Percentiles rank a stretch among this genome's conserved stretches.
These are phyloP conservation scores for Macrotus californicus DNA, from an alignment of 2,113 vertebrate genomes.

Conservation along the genomic window DNA sequence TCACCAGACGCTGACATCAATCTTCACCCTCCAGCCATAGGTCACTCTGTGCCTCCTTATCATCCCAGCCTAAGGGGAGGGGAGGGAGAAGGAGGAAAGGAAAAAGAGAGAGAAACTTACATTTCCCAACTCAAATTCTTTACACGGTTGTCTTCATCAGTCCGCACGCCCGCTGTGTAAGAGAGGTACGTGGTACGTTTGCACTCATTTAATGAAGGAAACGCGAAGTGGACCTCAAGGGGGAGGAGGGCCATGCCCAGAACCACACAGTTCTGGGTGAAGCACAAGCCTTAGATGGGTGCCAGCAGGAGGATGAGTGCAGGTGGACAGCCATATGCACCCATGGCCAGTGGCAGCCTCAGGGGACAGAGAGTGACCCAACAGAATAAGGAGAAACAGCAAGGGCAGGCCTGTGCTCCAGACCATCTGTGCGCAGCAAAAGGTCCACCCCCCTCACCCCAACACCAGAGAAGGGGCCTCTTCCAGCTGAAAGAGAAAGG, in stretches of 20 bases:
- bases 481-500: neutral
- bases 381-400: neutral
- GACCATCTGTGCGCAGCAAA: rapidly evolving
- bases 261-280: neutral
- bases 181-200: rapidly evolving
- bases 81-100: neutral
- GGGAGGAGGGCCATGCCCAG: neutral
- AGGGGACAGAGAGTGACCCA: neutral
- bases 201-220: neutral
- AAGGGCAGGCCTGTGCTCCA: neutral
- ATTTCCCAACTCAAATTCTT: neutral
- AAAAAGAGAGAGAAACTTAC: neutral
- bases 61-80: too few species aligned
- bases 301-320: rapidly evolving
- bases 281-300: rapidly evolving
- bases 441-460: neutral
- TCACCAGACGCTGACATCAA: neutral
- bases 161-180: rapidly evolving
- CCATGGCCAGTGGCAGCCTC: neutral
- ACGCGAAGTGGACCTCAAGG: neutral
- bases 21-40: neutral
- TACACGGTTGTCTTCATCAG: rapidly evolving
- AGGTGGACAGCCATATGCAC: neutral
- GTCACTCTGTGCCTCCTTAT: neutral
- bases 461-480: neutral